Conservation (phyloP, 2,888 invertebrate genomes). For the Glaucopsyche alexis region DNA sequence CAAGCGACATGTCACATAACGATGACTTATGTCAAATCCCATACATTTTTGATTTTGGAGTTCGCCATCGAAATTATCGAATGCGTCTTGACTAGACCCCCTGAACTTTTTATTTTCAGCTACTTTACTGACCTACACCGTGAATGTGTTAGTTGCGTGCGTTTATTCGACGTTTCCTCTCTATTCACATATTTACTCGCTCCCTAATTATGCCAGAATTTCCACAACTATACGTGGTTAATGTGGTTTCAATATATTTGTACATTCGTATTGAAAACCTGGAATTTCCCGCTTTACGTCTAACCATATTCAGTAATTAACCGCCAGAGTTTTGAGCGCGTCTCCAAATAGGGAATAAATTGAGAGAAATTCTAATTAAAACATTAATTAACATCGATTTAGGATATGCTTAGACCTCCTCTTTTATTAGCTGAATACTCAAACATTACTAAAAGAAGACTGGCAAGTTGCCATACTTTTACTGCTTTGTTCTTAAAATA, state of each 20-base stretch:
- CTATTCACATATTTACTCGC: slow-evolving; percentile 30
- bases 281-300: neutral
- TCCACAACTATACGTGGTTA: slow-evolving; percentile 36
- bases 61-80: no score
- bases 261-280: neutral
- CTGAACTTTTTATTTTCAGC: no score
- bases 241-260: slow-evolving; percentile 41
- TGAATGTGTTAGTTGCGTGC: neutral
- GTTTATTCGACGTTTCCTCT: neutral
- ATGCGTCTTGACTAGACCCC: no score
- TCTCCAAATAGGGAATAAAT: neutral
- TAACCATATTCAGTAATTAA: neutral
- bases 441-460: no score
- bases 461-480: no score
- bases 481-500: no score
- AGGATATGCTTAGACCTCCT: no score
- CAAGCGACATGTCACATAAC: no score
- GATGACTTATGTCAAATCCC: no score
- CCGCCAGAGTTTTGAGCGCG: neutral
- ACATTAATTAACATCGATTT: neutral
- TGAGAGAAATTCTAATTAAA: neutral
- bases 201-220: slow-evolving; percentile 9
- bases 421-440: no score
- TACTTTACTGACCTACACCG: no score
- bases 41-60: no score